Base-by-base conservation (phyloP, 1,140 invertebrate species). In the Telenomus remus region DNA sequence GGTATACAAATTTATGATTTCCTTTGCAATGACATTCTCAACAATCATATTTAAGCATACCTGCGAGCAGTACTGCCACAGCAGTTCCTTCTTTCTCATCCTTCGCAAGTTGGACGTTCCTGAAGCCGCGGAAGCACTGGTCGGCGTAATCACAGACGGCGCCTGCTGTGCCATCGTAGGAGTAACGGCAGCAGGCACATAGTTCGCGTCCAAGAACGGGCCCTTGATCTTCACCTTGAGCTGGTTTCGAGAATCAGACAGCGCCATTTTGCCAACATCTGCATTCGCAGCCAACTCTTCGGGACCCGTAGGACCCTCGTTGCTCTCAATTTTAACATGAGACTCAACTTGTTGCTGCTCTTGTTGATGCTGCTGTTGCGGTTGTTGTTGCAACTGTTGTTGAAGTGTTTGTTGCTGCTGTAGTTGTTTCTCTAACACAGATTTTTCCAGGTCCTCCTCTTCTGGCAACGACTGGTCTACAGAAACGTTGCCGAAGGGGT, bases 201-300 rank as follows among this genome's bases (percentile, higher is more conserved):
- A 95, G 79, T 94, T 94, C 0, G 93, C 93, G 79, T 94, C 92
- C 49, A 93, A 84, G 79, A 96, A 94, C 0, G 95, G 95, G 9
- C 95, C 95, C 85, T 96, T 96, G 66, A 96, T 96, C 85, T 97
- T 97, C 0, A 97, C 92, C 83, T 96, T 96, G 0, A 96, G 83
- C 79, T 95, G 95, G 86, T 95, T 96, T 12, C 94, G 87, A 0
- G 94, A 92, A 83, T 94, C 94, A 8, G 90, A 91, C 10, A 94
- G 84, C 0, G 92, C 92, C 0, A 92, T 91, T 78, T 94, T 94
- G 4, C 79, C 82, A 85, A 91, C 78, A 88, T 90, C 76, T 84
- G 85, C 9, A 85, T 68, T 72, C 0, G 42, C 16, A 0, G 44
- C 48, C 1, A 78, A 64, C 5, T 76, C 61, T 2, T 83, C 80